Evolutionary conservation across 2,113 vertebrate species (phyloP).

Genomic region (Hyaena hyaena): DNA sequence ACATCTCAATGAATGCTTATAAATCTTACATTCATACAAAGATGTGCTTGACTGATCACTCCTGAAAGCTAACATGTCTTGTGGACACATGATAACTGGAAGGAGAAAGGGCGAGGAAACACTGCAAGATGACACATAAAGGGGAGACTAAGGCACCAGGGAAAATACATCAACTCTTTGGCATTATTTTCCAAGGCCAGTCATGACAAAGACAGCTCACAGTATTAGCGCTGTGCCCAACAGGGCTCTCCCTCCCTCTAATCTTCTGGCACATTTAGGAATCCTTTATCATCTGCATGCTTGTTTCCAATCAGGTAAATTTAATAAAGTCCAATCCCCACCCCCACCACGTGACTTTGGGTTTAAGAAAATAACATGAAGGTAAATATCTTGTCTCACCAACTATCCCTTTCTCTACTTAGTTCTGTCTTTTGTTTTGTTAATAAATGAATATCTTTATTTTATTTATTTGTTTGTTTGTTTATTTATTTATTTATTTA

Average conservation of each 20-base stretch:
- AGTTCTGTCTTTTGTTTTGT: not conserved
- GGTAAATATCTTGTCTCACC: not conserved
- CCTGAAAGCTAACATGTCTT: not conserved
- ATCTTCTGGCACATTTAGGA: not conserved
- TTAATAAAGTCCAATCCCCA: not conserved
- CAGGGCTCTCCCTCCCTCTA: not conserved
- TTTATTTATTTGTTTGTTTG: no score
- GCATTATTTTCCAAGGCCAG: not conserved
- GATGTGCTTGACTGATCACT: not conserved
- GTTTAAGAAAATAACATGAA: not conserved
- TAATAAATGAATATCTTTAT: no score
- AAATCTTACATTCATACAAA: not conserved
- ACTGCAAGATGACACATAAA: not conserved
- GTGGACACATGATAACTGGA: not conserved
- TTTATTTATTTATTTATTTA: no score
- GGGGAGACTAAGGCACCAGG: not conserved
- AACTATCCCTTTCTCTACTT: not conserved
- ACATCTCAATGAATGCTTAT: not conserved
- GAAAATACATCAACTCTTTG: not conserved
- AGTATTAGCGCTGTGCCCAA: rapidly evolving
- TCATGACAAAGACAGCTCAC: rapidly evolving
- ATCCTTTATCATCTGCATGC: not conserved
- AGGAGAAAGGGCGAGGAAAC: not conserved
- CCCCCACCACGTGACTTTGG: not conserved
- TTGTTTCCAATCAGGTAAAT: not conserved